Evolutionary conservation across 2,113 vertebrate genomes (phyloP), one percentile per base, ranked within the genome.

Genomic region (Heloderma charlesbogerti): DNA sequence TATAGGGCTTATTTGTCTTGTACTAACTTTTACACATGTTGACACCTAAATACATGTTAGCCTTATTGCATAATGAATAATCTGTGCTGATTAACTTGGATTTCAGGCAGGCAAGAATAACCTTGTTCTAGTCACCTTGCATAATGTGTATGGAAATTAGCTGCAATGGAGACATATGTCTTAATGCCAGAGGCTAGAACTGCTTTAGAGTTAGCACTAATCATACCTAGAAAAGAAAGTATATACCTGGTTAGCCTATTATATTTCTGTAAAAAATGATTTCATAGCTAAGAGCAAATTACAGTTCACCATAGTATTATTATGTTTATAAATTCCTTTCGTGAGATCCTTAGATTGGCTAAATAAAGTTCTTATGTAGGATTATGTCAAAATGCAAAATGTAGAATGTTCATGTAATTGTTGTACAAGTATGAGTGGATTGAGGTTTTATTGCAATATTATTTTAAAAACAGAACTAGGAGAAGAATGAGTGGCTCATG

Each of bases 21-120:
- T 77, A 0, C 0, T 69, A 9, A 1, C 75, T 90, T 87, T 8
- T 71, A 67, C 7, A 0, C 57, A 85, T 81, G 43, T 1, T 43
- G 1, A 0, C 3, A 1, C 0, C 27, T 85, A 88, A 82, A 3
- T 29, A 15, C 6, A 3, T 22, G 1, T 6, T 75, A 0, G 0
- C 1, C 84, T 89, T 87, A 5, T 72, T 92, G 85, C 43, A 83
- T 0, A 87, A n/a, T 43, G 87, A 67, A 9, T 31, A 83, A 93
- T 79, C 29, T 89, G 2, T 66, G 69, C 5, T 66, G 80, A 74
- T 89, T 88, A 88, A 43, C 31, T 90, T 84, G 2, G 4, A 66
- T 77, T 88, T 91, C 1, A 31, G 37, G 6, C 1, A 6, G 78
- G 0, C 1, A 84, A 74, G 57, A 93, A 90, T 91, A 84, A 66